phyloP scores from a whole-genome alignment of 1,140 invertebrate genomes.

The Maniola jurtina region DNA sequence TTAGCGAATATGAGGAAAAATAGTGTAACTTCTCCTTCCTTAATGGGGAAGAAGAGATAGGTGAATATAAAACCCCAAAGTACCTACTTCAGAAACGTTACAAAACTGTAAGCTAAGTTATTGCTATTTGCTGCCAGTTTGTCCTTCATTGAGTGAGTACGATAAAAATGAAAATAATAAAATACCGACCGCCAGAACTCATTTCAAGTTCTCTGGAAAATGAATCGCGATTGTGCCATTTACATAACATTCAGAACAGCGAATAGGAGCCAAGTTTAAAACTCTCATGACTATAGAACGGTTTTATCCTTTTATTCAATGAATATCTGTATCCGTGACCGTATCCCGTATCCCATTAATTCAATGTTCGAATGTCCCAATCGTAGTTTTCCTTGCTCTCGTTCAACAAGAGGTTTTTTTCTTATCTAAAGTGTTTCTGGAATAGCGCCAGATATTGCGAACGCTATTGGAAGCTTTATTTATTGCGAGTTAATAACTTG shows the following conservation, averaged over 20 bases:
- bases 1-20: too few species aligned
- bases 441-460: slow-evolving; percentile 47
- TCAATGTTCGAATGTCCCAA: slow-evolving; percentile 46
- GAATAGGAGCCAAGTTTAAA: slow-evolving; percentile 29
- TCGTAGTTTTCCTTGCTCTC: slow-evolving; percentile 41
- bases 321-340: slow-evolving; percentile 34
- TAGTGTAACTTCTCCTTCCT: too few species aligned
- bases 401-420: slow-evolving; percentile 50
- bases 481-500: slow-evolving; percentile 61
- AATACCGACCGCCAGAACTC: not conserved
- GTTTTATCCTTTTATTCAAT: slow-evolving; percentile 37
- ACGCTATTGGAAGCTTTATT: slow-evolving; percentile 52
- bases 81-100: too few species aligned
- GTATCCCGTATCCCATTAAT: slow-evolving; percentile 47
- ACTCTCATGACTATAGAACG: slow-evolving; percentile 28
- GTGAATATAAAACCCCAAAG: too few species aligned
- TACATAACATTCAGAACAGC: slow-evolving; percentile 14
- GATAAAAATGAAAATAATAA: too few species aligned
- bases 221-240: slow-evolving; percentile 1
- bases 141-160: too few species aligned
- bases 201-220: not conserved
- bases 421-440: slow-evolving; percentile 58
- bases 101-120: too few species aligned
- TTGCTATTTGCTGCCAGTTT: too few species aligned
- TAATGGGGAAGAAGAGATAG: too few species aligned